phyloP scores from a whole-genome alignment of 2,888 invertebrate genomes.

The Lingula anatina region DNA sequence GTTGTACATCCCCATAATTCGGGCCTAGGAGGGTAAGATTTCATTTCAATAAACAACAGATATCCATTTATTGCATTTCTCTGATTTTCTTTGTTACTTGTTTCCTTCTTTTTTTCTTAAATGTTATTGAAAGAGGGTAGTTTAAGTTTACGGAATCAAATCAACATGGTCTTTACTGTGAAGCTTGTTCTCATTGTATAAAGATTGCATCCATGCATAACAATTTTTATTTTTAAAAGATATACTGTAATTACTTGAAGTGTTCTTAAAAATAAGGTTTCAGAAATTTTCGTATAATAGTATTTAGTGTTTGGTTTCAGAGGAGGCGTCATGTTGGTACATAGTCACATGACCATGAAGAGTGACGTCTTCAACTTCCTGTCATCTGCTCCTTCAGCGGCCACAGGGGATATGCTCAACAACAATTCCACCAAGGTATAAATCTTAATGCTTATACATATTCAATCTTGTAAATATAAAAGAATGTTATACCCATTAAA shows the following conservation, averaged over 20 bases:
- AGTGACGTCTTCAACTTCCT: constrained; percentile 62
- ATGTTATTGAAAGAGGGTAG: no score
- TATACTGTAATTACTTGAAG: no score
- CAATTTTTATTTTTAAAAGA: no score
- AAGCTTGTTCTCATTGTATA: no score
- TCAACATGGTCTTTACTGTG: no score
- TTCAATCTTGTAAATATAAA: background rate
- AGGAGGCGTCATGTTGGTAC: constrained; percentile 68
- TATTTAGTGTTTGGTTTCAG: constrained; percentile 54
- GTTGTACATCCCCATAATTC: constrained; percentile 69
- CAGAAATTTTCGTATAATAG: no score
- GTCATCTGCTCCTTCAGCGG: constrained; percentile 40
- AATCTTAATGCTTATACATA: constrained; percentile 1
- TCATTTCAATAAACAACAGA: background rate
- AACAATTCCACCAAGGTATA: background rate
- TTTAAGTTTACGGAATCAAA: no score
- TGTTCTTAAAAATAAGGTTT: no score
- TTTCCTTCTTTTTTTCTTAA: no score
- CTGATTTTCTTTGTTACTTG: no score
- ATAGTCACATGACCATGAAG: constrained; percentile 61
- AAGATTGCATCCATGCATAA: no score
- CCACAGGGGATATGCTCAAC: constrained; percentile 18
- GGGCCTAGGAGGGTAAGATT: constrained; percentile 69
- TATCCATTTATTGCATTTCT: no score
- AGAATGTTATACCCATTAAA: background rate